phyloP scores from a whole-genome alignment of 1,140 invertebrate genomes.

The Zaprionus tsacasi region DNA sequence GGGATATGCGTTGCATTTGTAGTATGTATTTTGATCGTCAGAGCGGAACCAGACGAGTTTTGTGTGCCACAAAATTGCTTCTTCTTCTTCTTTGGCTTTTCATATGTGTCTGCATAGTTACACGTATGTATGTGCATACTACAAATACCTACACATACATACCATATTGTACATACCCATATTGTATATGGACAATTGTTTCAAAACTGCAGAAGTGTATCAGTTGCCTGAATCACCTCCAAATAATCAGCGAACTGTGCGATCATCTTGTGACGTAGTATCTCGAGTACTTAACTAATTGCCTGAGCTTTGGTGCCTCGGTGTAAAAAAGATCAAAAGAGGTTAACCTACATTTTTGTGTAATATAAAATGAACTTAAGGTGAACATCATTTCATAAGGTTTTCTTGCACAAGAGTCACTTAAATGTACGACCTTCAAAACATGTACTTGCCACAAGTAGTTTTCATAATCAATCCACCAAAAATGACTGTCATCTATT shows the following conservation, averaged over 20 bases:
- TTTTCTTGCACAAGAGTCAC: not conserved
- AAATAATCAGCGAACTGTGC: conserved; percentile 12
- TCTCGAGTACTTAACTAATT: not conserved
- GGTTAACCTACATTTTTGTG: not conserved
- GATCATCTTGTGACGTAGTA: conserved; percentile 9
- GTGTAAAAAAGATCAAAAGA: conserved; percentile 1
- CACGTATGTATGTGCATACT: not conserved
- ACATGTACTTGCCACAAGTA: not conserved
- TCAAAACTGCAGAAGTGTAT: conserved; percentile 6
- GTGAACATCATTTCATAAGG: not conserved
- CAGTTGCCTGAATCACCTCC: conserved; percentile 11
- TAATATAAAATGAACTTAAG: not conserved
- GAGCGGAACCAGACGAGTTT: conserved; percentile 72
- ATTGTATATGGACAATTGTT: not conserved
- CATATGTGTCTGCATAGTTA: conserved; percentile 63
- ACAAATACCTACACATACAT: not conserved
- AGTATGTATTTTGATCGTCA: conserved; percentile 64
- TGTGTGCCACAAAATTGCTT: conserved; percentile 64
- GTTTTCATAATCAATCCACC: not conserved
- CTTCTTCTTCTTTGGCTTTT: conserved; percentile 35
- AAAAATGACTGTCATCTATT: not conserved
- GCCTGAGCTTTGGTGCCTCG: not conserved
- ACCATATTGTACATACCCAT: not conserved
- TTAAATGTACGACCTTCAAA: not conserved
- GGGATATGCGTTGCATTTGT: conserved; percentile 42